phyloP scores from a whole-genome alignment of 2,888 invertebrate species.

The Temnothorax ravouxi region DNA sequence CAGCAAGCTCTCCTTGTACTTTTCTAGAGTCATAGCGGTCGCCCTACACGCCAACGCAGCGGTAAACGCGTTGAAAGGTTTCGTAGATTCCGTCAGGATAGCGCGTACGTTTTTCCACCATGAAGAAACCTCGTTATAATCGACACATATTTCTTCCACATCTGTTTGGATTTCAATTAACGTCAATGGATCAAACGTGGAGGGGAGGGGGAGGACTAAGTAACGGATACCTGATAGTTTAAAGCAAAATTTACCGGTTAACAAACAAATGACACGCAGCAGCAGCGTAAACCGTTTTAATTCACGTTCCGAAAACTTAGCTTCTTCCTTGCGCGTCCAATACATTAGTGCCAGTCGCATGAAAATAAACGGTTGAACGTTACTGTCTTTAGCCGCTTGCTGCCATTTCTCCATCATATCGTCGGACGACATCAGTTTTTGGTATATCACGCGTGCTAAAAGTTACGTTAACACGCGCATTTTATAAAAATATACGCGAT shows the following conservation, averaged over 20 bases:
- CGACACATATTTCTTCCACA: conserved; percentile 88
- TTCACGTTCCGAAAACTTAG: conserved; percentile 88
- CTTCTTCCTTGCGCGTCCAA: conserved; percentile 89
- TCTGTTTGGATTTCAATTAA: conserved; percentile 72
- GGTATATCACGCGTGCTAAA: conserved; percentile 85
- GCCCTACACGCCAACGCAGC: conserved; percentile 94
- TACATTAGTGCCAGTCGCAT: conserved; percentile 91
- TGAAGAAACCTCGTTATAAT: conserved; percentile 90
- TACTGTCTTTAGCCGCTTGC: conserved; percentile 85
- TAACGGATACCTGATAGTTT: background rate
- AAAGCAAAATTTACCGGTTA: conserved; percentile 86
- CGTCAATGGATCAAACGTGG: background rate
- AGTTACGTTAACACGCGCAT: conserved; percentile 41
- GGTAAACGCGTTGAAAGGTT: conserved; percentile 92
- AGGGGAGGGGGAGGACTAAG: no score
- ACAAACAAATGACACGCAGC: conserved; percentile 89
- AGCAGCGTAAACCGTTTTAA: conserved; percentile 91
- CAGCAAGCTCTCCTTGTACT: conserved; percentile 82
- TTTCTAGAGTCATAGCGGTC: conserved; percentile 89
- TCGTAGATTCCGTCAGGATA: conserved; percentile 91
- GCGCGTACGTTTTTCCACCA: conserved; percentile 95
- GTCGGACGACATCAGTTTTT: conserved; percentile 85
- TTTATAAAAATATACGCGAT: background rate
- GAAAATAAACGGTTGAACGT: conserved; percentile 89
- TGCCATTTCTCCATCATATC: conserved; percentile 84